Percentiles rank a stretch among this genome's conserved stretches.
These are phyloP conservation scores for Archaeoteleia sp. DNA, from an alignment of 2,888 invertebrate genomes.

Conservation along the genomic window DNA sequence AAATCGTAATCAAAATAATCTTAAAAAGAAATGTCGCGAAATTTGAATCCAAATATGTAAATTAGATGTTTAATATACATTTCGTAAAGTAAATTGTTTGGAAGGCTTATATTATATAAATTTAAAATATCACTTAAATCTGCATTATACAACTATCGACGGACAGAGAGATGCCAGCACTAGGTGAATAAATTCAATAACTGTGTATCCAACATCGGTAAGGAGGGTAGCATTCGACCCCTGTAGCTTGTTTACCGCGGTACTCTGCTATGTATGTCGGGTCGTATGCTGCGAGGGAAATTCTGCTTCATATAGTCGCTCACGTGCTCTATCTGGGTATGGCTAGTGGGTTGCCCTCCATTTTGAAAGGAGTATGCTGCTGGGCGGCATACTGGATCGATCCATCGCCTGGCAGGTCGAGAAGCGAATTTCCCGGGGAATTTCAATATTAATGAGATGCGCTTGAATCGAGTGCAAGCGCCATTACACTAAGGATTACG, in stretches of 20 bases:
- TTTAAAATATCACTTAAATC: no score
- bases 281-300: slow-evolving; percentile 14
- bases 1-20: no score
- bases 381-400: slow-evolving; percentile 33
- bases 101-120: no score
- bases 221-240: not conserved
- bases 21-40: no score
- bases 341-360: slow-evolving; percentile 16
- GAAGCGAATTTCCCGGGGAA: slow-evolving; percentile 43
- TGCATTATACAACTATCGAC: no score
- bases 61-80: no score
- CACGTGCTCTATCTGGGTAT: slow-evolving; percentile 1
- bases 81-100: no score
- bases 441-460: slow-evolving; percentile 51
- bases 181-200: not conserved
- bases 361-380: slow-evolving; percentile 33
- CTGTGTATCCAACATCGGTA: not conserved
- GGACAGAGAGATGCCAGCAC: slow-evolving; percentile 11
- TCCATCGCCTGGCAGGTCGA: slow-evolving; percentile 34
- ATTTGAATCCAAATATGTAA: no score
- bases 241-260: not conserved
- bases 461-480: slow-evolving; percentile 37
- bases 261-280: slow-evolving; percentile 2
- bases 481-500: slow-evolving; percentile 33
- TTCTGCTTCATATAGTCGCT: slow-evolving; percentile 7